Evolutionary conservation across 2,797 vertebrate species (phyloP).

Genomic region (Gephyroberyx darwinii): DNA sequence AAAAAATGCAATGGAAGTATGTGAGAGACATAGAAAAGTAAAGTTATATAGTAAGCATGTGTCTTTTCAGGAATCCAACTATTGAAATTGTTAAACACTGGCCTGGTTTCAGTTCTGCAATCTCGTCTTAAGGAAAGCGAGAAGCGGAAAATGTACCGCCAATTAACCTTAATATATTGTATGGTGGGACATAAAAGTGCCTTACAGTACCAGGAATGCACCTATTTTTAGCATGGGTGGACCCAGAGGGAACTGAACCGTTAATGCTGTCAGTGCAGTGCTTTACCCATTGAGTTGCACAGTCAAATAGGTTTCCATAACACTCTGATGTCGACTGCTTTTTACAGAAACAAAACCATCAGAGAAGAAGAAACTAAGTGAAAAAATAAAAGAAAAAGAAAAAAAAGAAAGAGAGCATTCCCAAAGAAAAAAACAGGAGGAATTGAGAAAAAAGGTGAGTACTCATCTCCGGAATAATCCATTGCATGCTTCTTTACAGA

Average conservation of each 20-base stretch:
- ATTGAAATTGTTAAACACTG: too few species aligned
- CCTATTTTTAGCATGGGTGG: not conserved
- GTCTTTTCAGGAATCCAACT: too few species aligned
- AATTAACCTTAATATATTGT: not conserved
- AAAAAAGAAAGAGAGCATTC: slow-evolving; percentile 83
- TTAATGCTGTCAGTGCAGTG: too few species aligned
- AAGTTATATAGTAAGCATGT: too few species aligned
- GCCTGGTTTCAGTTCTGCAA: too few species aligned
- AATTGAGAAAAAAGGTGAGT: slow-evolving; percentile 84
- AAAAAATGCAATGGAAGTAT: too few species aligned
- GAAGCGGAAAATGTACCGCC: too few species aligned
- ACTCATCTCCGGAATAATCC: not conserved
- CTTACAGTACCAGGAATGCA: not conserved
- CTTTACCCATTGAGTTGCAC: not conserved
- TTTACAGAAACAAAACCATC: slow-evolving; percentile 81
- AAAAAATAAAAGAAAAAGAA: slow-evolving; percentile 91
- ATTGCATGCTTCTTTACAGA: too few species aligned
- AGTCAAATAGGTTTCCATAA: not conserved
- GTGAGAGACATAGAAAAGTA: too few species aligned
- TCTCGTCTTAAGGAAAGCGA: too few species aligned
- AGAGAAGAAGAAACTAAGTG: slow-evolving; percentile 90
- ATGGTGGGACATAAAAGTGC: not conserved
- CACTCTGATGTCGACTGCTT: not conserved
- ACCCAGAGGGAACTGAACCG: too few species aligned
- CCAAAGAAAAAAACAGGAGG: slow-evolving; percentile 87